These are phyloP conservation scores for Prenolepis imparis DNA, from an alignment of 2,888 invertebrate species.

Conservation along the genomic window DNA sequence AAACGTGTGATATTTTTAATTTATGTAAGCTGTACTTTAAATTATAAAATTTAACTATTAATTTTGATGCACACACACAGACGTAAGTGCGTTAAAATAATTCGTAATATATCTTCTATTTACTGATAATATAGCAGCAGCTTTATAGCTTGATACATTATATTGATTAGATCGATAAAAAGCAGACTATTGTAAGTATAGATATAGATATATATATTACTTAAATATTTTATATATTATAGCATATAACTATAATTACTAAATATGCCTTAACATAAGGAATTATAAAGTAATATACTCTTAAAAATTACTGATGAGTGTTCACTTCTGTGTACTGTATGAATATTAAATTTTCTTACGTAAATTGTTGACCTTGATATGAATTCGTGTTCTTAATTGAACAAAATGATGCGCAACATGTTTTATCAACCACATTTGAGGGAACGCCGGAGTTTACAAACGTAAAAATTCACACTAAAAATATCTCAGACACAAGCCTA, in stretches of 20 bases:
- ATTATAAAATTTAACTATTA: not conserved
- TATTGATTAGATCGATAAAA: not conserved
- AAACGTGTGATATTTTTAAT: not conserved
- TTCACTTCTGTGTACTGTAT: not conserved
- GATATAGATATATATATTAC: not conserved
- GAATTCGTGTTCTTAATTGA: not conserved
- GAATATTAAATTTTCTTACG: not conserved
- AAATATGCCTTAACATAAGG: not conserved
- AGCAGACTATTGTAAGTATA: not conserved
- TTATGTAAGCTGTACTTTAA: not conserved
- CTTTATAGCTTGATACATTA: not conserved
- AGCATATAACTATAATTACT: not conserved
- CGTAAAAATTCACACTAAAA: not conserved
- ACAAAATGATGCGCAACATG: not conserved
- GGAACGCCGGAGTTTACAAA: not conserved
- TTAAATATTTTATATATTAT: not conserved
- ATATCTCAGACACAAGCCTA: not conserved
- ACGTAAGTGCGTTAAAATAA: not conserved
- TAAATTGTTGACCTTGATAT: slow-evolving; percentile 7
- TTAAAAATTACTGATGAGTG: not conserved
- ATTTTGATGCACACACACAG: not conserved
- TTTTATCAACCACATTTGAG: not conserved
- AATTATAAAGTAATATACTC: not conserved
- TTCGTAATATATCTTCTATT: not conserved
- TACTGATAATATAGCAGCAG: not conserved